Percentiles rank a stretch among this genome's conserved stretches.
Evolutionary conservation across 1,140 invertebrate genomes (phyloP).

Genomic region (Hypsibius dujardini): DNA sequence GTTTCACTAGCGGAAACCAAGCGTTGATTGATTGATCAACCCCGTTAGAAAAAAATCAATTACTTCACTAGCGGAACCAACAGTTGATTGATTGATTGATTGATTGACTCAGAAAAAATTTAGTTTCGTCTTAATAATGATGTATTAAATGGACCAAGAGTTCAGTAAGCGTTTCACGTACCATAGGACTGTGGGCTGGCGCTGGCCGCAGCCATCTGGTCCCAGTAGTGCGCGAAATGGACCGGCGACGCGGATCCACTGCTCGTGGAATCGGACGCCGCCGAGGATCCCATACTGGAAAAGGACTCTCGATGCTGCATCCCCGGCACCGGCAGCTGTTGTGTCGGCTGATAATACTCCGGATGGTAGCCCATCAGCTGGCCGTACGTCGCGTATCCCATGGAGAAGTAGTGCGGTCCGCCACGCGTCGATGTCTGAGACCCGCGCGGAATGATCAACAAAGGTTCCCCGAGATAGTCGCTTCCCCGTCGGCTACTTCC

Average conservation of each 20-base stretch:
- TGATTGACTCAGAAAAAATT: too few species aligned
- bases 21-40: too few species aligned
- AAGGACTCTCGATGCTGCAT: neutral
- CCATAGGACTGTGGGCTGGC: neutral
- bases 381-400: neutral
- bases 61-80: too few species aligned
- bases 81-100: too few species aligned
- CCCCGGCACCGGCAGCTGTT: neutral
- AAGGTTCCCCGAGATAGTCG: neutral
- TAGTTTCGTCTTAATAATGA: too few species aligned
- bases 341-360: neutral
- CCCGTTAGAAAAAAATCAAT: too few species aligned
- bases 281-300: neutral
- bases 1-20: too few species aligned
- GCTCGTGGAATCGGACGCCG: neutral
- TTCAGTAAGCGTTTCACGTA: constrained; percentile 3
- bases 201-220: neutral
- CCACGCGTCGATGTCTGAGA: too few species aligned
- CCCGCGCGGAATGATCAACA: constrained; percentile 3
- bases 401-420: neutral
- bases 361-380: neutral
- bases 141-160: too few species aligned
- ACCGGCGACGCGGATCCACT: neutral
- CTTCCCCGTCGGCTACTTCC: too few species aligned
- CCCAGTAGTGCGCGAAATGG: neutral